A percentile compares a stretch with the other conserved stretches of the same genome.
These are phyloP conservation scores for Cotesia vestalis DNA, from an alignment of 1,140 invertebrate species.

Conservation along the genomic window DNA sequence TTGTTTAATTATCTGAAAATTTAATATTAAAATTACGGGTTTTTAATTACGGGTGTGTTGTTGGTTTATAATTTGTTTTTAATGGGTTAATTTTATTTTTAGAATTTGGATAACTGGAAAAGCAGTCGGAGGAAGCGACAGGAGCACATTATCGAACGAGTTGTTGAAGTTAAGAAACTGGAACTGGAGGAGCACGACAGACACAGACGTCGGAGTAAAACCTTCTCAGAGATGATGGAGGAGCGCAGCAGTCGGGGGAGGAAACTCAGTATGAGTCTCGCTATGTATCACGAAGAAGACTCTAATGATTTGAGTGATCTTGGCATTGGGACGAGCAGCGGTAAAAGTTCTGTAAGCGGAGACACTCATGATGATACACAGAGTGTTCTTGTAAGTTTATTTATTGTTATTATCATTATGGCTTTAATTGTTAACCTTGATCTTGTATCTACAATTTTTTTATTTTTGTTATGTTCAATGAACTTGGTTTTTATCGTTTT, in stretches of 20 bases:
- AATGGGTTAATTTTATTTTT: conserved; percentile 36
- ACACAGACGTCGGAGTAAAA: conserved; percentile 82
- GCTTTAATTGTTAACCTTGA: neutral
- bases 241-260: conserved; percentile 74
- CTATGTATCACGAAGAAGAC: conserved; percentile 80
- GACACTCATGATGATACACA: conserved; percentile 77
- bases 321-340: conserved; percentile 81
- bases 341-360: conserved; percentile 76
- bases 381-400: conserved; percentile 72
- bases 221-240: conserved; percentile 93
- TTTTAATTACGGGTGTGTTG: too few species aligned
- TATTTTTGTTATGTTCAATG: too few species aligned
- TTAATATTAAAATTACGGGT: too few species aligned
- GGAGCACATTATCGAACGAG: conserved; percentile 88
- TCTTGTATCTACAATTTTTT: too few species aligned
- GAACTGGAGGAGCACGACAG: conserved; percentile 80
- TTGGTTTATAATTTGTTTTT: too few species aligned
- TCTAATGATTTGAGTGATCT: conserved; percentile 83
- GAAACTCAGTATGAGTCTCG: conserved; percentile 70
- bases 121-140: conserved; percentile 87
- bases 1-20: too few species aligned
- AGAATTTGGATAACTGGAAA: conserved; percentile 96
- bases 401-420: conserved; percentile 19
- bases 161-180: conserved; percentile 87
- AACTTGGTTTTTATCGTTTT: too few species aligned